Conservation (phyloP, 2,113 vertebrate genomes). For the Pseudorasbora parva region DNA sequence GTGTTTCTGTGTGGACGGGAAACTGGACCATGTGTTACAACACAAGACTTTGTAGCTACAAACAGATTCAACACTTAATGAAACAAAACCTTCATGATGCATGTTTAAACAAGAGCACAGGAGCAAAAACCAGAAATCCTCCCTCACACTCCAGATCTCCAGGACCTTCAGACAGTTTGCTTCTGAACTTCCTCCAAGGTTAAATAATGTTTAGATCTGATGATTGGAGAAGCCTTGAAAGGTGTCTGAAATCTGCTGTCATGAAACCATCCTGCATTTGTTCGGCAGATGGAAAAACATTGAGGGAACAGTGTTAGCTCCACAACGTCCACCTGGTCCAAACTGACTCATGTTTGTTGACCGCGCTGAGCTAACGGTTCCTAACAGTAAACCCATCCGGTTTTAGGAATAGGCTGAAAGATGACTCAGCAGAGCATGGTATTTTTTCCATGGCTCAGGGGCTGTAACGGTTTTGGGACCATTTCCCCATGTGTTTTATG, state of each 20-base stretch:
- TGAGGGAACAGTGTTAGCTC: neutral
- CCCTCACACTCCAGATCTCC: neutral
- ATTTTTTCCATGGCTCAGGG: neutral
- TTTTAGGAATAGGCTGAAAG: neutral
- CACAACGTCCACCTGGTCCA: neutral
- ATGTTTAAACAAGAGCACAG: neutral
- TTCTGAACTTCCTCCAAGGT: neutral
- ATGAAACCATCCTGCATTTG: neutral
- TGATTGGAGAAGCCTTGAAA: neutral
- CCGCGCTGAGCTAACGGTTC: neutral
- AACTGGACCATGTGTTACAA: slow-evolving; percentile 1
- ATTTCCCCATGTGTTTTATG: neutral
- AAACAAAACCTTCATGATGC: neutral
- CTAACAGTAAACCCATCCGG: neutral
- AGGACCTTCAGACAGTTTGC: neutral
- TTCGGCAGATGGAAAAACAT: slow-evolving; percentile 4
- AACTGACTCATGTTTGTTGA: neutral
- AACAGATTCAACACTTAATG: neutral
- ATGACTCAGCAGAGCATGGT: neutral
- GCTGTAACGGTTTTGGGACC: neutral
- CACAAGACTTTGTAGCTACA: neutral
- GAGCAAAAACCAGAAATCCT: no score
- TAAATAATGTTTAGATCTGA: neutral
- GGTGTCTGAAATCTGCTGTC: neutral
- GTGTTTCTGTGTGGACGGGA: neutral